These are phyloP conservation scores for Pterophyllum scalare DNA, from an alignment of 2,113 vertebrate genomes.

Conservation along the genomic window DNA sequence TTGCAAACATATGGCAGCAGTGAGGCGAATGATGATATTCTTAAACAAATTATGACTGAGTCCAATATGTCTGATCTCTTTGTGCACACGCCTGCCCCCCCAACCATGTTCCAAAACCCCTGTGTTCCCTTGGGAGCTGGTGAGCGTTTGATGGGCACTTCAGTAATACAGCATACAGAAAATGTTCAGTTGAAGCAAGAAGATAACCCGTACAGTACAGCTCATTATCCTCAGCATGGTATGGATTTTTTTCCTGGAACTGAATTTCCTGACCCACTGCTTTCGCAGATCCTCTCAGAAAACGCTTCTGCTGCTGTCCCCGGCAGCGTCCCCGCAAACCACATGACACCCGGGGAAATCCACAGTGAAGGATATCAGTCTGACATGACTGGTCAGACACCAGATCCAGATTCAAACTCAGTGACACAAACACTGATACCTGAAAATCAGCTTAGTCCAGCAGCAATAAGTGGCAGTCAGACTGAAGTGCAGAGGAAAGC, in stretches of 20 bases:
- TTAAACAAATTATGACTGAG: slow-evolving; percentile 88
- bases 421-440: slow-evolving; percentile 25
- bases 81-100: slow-evolving; percentile 77
- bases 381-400: slow-evolving; percentile 35
- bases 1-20: slow-evolving; percentile 69
- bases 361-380: slow-evolving; percentile 47
- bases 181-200: slow-evolving; percentile 61
- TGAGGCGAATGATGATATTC: slow-evolving; percentile 84
- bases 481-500: slow-evolving; percentile 29
- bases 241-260: slow-evolving; percentile 75
- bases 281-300: slow-evolving; percentile 81
- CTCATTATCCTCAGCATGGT: slow-evolving; percentile 77
- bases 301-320: slow-evolving; percentile 68
- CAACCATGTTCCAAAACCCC: slow-evolving; percentile 73
- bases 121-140: slow-evolving; percentile 44
- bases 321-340: slow-evolving; percentile 41
- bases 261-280: slow-evolving; percentile 75
- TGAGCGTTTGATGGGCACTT: slow-evolving; percentile 65
- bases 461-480: background rate
- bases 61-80: slow-evolving; percentile 84
- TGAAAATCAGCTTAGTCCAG: slow-evolving; percentile 32
- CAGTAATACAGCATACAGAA: slow-evolving; percentile 80
- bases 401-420: slow-evolving; percentile 44
- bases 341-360: slow-evolving; percentile 12
- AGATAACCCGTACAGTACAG: slow-evolving; percentile 61